Percentiles rank a stretch among this genome's conserved stretches.
These are phyloP conservation scores for Sicus ferrugineus DNA, from an alignment of 2,888 invertebrate species.

Conservation along the genomic window DNA sequence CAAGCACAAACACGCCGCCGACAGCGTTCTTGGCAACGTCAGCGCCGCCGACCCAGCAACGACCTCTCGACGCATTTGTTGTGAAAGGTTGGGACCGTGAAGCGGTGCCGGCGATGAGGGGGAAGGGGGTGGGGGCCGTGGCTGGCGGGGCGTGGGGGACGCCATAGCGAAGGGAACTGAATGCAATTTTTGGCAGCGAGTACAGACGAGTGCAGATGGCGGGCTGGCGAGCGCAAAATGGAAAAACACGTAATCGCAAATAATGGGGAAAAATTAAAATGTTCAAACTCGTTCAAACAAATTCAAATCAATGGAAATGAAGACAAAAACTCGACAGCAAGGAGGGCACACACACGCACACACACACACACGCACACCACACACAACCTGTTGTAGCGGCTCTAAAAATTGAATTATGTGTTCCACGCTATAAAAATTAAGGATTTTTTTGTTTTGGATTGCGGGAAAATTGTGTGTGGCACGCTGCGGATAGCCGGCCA, in stretches of 20 bases:
- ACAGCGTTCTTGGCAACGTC: conserved; percentile 1
- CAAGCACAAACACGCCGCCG: neutral
- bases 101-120: neutral
- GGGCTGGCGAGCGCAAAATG: neutral
- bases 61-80: conserved; percentile 13
- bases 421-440: conserved; percentile 29
- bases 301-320: neutral
- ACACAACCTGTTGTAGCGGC: conserved; percentile 34
- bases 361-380: conserved; percentile 9
- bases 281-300: neutral
- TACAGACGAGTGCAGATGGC: neutral
- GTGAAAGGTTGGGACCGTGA: neutral
- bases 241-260: neutral
- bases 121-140: neutral
- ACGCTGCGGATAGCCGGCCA: conserved; percentile 3
- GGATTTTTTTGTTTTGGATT: no score
- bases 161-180: no score
- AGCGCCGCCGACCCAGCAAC: conserved; percentile 14
- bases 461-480: conserved; percentile 20
- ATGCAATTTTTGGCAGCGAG: neutral
- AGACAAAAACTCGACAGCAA: neutral
- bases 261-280: neutral
- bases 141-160: neutral
- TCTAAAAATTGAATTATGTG: conserved; percentile 29
- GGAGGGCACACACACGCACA: conserved; percentile 29